Evolutionary conservation across 2,797 vertebrate species (phyloP).

Genomic region (Molossus molossus): DNA sequence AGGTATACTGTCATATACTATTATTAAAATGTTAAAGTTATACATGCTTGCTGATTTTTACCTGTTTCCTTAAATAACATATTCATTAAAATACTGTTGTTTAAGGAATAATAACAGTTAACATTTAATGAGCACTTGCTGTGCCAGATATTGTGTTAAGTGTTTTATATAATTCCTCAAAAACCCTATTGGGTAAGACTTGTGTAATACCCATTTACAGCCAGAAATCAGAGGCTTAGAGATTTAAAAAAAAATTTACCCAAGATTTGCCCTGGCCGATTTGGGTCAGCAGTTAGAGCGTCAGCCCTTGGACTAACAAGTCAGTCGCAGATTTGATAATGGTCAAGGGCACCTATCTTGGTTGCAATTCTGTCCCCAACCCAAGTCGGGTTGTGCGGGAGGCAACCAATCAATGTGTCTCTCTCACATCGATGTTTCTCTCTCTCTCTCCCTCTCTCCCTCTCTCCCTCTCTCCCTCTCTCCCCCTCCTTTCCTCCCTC

Average conservation of each 20-base stretch:
- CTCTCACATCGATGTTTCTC: too few relatives aligned
- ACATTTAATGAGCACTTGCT: slow-evolving; percentile 48
- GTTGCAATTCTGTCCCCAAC: too few relatives aligned
- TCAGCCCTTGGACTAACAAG: too few relatives aligned
- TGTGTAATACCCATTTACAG: not conserved
- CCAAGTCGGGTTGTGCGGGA: too few relatives aligned
- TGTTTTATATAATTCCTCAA: slow-evolving; percentile 53
- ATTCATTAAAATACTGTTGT: slow-evolving; percentile 49
- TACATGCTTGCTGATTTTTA: slow-evolving; percentile 53
- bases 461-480: too few relatives aligned
- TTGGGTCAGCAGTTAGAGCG: too few relatives aligned
- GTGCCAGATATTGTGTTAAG: not conserved
- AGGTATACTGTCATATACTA: not conserved
- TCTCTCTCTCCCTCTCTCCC: too few relatives aligned
- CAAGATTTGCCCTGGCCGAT: not conserved
- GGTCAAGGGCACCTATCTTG: too few relatives aligned
- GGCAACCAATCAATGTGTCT: too few relatives aligned
- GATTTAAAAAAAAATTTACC: not conserved
- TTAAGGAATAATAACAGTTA: slow-evolving; percentile 51
- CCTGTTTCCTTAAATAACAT: slow-evolving; percentile 13
- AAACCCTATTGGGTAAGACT: slow-evolving; percentile 17
- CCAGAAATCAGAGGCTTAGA: not conserved
- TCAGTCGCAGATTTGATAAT: too few relatives aligned
- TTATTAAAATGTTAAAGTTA: slow-evolving; percentile 27
- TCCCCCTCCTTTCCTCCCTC: too few relatives aligned